Evolutionary conservation across 1,140 invertebrate genomes (phyloP).

Genomic region (Chironomus tepperi): DNA sequence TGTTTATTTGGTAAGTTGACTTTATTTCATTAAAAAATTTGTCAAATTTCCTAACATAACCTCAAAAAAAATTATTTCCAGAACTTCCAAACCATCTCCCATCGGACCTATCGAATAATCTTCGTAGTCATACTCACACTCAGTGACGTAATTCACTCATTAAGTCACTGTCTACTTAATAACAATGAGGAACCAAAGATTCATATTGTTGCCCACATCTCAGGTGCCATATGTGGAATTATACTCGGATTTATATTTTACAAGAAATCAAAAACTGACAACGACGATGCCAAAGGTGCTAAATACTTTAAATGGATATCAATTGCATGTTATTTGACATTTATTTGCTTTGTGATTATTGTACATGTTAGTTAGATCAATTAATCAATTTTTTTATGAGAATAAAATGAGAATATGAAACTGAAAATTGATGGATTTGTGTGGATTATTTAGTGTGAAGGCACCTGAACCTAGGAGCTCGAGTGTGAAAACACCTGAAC

Average conservation of each 20-base stretch:
- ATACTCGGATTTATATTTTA: slow-evolving; percentile 71
- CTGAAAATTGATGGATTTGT: too few species aligned
- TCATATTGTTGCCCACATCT: slow-evolving; percentile 51
- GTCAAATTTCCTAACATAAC: background rate
- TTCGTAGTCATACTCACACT: slow-evolving; percentile 51
- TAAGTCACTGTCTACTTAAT: slow-evolving; percentile 40
- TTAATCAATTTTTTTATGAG: background rate
- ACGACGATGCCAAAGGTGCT: background rate
- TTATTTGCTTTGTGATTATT: background rate
- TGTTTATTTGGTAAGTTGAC: slow-evolving; percentile 64
- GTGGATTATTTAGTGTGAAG: too few species aligned
- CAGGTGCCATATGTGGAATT: slow-evolving; percentile 69
- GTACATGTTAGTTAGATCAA: background rate
- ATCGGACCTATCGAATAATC: slow-evolving; percentile 45
- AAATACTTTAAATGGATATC: background rate
- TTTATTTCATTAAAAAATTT: background rate
- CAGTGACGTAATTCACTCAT: slow-evolving; percentile 46
- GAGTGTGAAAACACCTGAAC: too few species aligned
- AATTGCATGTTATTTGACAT: background rate
- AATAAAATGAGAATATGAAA: too few species aligned
- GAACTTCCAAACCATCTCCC: background rate
- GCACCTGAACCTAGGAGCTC: too few species aligned
- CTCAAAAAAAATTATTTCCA: background rate
- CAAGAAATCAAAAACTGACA: slow-evolving; percentile 30
- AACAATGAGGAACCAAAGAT: slow-evolving; percentile 45